Conservation (phyloP, 2,797 vertebrate species). For the Emys orbicularis region DNA sequence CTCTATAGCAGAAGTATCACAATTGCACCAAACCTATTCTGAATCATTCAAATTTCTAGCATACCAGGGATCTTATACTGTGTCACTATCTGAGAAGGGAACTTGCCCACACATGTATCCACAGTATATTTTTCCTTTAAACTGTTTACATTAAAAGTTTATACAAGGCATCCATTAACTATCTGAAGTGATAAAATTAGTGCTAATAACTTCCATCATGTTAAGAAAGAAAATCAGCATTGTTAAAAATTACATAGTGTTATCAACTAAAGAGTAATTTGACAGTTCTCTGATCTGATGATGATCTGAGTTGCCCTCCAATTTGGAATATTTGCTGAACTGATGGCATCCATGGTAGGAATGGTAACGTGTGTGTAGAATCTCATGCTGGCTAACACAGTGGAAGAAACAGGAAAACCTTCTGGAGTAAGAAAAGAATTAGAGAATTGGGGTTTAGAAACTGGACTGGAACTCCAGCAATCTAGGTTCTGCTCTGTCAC, state of each 20-base stretch:
- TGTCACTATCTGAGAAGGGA: not conserved
- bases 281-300: not conserved
- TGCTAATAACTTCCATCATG: not conserved
- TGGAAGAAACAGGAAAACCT: not conserved
- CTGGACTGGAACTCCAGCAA: not conserved
- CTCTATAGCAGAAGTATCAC: not conserved
- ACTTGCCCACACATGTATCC: not conserved
- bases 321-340: not conserved
- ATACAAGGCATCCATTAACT: not conserved
- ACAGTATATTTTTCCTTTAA: not conserved
- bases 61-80: not conserved
- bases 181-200: not conserved
- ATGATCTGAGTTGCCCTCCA: accelerated
- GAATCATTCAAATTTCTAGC: not conserved
- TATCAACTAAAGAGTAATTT: not conserved
- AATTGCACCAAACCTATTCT: not conserved
- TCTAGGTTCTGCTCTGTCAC: not conserved
- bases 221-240: not conserved
- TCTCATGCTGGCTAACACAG: not conserved
- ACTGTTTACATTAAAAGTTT: not conserved
- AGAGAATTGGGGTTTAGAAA: not conserved
- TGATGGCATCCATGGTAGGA: not conserved
- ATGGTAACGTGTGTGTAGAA: too few species aligned
- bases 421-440: not conserved
- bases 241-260: not conserved